Percentiles rank a stretch among this genome's conserved stretches.
Evolutionary conservation across 2,113 vertebrate species (phyloP).

Genomic region (Grammomys dolichurus): DNA sequence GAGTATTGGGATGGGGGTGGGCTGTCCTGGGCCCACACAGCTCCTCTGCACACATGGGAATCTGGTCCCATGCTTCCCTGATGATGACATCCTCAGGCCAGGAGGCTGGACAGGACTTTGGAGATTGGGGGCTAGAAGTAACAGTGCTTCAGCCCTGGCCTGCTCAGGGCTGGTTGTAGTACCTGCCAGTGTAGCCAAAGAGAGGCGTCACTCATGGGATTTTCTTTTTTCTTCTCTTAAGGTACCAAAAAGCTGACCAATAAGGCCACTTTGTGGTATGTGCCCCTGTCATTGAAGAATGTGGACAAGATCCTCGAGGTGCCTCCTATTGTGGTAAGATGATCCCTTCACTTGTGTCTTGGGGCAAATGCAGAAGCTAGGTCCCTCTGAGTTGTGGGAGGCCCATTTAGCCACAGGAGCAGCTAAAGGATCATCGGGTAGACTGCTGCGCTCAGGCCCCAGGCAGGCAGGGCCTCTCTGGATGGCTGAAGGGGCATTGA

Average conservation of each 20-base stretch:
- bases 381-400: not conserved
- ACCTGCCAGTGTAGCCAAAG: too few relatives aligned
- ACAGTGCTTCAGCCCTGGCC: not conserved
- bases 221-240: slow-evolving; percentile 79
- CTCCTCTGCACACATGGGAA: not conserved
- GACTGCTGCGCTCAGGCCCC: not conserved
- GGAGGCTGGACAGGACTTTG: not conserved
- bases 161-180: not conserved
- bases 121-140: not conserved
- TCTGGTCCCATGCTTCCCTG: not conserved
- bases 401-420: not conserved
- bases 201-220: not conserved
- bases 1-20: not conserved
- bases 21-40: not conserved
- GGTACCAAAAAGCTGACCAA: slow-evolving; percentile 95
- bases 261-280: slow-evolving; percentile 96
- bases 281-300: slow-evolving; percentile 93
- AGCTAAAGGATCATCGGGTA: rapidly evolving
- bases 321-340: slow-evolving; percentile 94
- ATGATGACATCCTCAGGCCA: not conserved
- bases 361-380: not conserved
- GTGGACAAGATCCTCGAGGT: slow-evolving; percentile 95
- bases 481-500: too few relatives aligned
- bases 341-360: rapidly evolving
- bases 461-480: too few relatives aligned